Evolutionary conservation across 2,888 invertebrate genomes (phyloP), one percentile per base, ranked within the genome.

Genomic region (Sycophila texana): DNA sequence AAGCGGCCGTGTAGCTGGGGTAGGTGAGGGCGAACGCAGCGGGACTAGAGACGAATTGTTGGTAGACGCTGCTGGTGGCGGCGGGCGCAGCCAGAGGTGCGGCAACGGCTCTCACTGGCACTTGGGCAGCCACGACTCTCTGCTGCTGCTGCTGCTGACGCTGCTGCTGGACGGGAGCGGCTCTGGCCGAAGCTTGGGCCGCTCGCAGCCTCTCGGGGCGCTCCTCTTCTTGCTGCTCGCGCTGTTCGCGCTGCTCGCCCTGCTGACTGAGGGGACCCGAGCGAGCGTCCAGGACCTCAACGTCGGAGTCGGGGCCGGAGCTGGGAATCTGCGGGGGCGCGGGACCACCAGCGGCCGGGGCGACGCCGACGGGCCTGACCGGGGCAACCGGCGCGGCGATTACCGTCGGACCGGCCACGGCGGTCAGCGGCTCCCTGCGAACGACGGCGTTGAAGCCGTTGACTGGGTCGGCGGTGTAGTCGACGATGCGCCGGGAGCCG

Each of bases 281-380:
- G 1, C 88, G 82, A 0, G 88, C 86, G 57, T 90, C 90, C 22
- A 90, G 83, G 0, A 90, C 87, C 75, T 90, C 90, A 3, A 90
- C 88, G 63, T 90, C 90, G 20, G 89, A 87, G 61, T 90, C 90
- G 0, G 90, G 89, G 4, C 89, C 90, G 22, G 82, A 84, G 5
- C 85, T 83, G 3, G 89, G 88, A 20, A 87, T 84, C 22, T 81
- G 82, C n/a, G 47, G 72, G 7, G 68, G n/a, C 7, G 22, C 63
- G 14, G 67, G 39, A 2, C 7, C 30, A 0, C 0, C 66, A 1
- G 63, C 26, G 12, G 26, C 18, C 2, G 51, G 39, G 39, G 39
- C 26, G 26, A 26, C 49, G 14, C 49, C 57, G 7, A 67, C 66
- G 49, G 73, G 61, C 65, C 67, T 61, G 51, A 53, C 39, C 16